Evolutionary conservation across 2,797 vertebrate species (phyloP), one percentile per base, ranked within the genome.

Genomic region (Cheirogaleus major): DNA sequence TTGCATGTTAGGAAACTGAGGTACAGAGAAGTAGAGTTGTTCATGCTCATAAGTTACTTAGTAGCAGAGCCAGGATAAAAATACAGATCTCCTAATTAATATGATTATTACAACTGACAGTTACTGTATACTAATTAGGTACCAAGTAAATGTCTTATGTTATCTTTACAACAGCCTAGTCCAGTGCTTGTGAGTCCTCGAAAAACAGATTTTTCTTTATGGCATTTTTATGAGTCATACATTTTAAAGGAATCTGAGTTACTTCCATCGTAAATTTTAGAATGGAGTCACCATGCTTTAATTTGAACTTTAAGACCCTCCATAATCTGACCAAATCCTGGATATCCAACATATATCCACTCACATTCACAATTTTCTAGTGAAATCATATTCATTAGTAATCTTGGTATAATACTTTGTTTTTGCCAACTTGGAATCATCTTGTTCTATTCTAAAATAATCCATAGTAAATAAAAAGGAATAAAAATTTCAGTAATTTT

Each of bases 401-500:
- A 55, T 78, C 38, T 69, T 88, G 63, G 41, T 82, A 59, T 27
- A 59, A 59, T 59, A 78, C 10, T 86, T 85, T 69, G 63, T 38
- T 65, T 76, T 92, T 93, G 65, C 41, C 85, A 52, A 67, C 22
- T 59, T 59, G 43, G 90, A 80, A 43, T 82, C 23, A 30, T 78
- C 52, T 92, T 61, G 50, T 35, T 97, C 32, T 72, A 91, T 87
- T 89, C 14, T 67, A 61, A 70, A 89, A 55, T 87, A 92, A 69
- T 43, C 23, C 52, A 75, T 35, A 92, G 41, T 91, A 92, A 93
- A 86, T 86, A 87, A 79, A 76, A 92, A 85, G 20, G 7, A 93
- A 30, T 50, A 17, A 84, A 76, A 80, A 38, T 52, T 30, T 89
- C 43, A 70, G 43, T 86, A 69, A 85, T 91, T 75, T 80, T 75